Evolutionary conservation across 2,888 invertebrate genomes (phyloP), one percentile per base, ranked within the genome.

Genomic region (Hecatera dysodea): DNA sequence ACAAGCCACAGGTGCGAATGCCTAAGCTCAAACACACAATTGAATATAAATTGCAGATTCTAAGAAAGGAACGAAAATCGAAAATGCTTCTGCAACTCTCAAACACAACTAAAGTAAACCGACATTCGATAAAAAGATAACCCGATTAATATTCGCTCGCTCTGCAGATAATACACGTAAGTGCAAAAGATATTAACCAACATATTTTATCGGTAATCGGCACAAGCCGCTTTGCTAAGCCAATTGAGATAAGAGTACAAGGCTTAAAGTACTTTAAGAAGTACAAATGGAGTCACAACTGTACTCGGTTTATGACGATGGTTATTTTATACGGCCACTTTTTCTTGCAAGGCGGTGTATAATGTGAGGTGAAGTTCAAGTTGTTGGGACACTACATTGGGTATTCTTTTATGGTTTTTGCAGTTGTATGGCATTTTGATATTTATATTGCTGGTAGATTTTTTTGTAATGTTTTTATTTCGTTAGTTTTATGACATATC

Each of bases 251-350:
- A 87, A 88, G 86, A 78, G 46, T 72, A 81, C 80, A 89, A 86
- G 84, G 78, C 81, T 81, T 78, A 83, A 83, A 79, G 69, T 80
- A 78, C 82, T 75, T 82, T 83, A 87, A 88, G 85, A 87, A 75
- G 81, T 84, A 81, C 84, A 90, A 89, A 90, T 89, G 88, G 88
- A 89, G 90, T 87, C 88, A 89, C 90, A 86, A 88, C 85, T 85
- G 82, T 81, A 79, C 52, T 68, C 65, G 19, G 87, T 90, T 92
- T 90, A 91, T 86, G 86, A 81, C 81, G 85, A 89, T 89, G 80
- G 90, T 90, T 85, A 88, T 91, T 90, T 89, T 90, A 91, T 89
- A 83, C 75, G 83, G 62, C 85, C 77, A 87, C 77, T 88, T 90
- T 90, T 91, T 90, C 89, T 80, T 85, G 83, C 77, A 70, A 27